These are phyloP conservation scores for Lobophora halterata DNA, from an alignment of 2,888 invertebrate species.

Conservation along the genomic window DNA sequence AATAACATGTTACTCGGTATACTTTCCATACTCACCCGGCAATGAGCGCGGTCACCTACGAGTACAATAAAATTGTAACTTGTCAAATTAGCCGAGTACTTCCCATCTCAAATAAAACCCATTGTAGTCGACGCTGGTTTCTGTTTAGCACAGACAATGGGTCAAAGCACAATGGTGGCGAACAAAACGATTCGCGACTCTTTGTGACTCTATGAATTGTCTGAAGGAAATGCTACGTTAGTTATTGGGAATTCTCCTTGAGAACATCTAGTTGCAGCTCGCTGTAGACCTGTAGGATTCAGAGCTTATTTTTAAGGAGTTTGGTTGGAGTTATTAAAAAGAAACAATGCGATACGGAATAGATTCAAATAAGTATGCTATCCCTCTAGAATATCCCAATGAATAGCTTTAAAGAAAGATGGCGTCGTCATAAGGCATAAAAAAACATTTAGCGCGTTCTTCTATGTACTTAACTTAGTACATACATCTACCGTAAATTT, in stretches of 20 bases:
- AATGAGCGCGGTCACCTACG: constrained; percentile 5
- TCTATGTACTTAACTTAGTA: too few species aligned
- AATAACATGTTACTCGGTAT: not conserved
- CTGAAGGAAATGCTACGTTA: constrained; percentile 25
- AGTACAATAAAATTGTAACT: constrained; percentile 17
- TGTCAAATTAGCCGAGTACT: constrained; percentile 23
- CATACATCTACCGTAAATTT: too few species aligned
- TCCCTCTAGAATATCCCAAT: too few species aligned
- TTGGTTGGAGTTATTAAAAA: too few species aligned
- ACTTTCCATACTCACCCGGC: not conserved
- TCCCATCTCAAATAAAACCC: constrained; percentile 23
- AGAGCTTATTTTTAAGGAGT: too few species aligned
- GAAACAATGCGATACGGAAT: too few species aligned
- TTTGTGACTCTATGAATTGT: constrained; percentile 48
- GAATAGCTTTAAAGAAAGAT: too few species aligned
- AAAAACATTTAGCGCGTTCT: too few species aligned
- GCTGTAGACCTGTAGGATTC: too few species aligned
- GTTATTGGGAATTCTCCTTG: constrained; percentile 15
- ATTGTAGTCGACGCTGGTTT: constrained; percentile 37
- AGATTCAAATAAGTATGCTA: too few species aligned
- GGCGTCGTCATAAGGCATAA: too few species aligned
- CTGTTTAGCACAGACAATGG: constrained; percentile 42
- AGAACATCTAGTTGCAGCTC: not conserved
- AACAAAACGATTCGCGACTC: constrained; percentile 47
- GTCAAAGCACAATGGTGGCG: constrained; percentile 41